Percentiles rank a stretch among this genome's conserved stretches.
phyloP scores from a whole-genome alignment of 37 sponge, comb jelly and placozoan species.

The Spongilla lacustris region DNA sequence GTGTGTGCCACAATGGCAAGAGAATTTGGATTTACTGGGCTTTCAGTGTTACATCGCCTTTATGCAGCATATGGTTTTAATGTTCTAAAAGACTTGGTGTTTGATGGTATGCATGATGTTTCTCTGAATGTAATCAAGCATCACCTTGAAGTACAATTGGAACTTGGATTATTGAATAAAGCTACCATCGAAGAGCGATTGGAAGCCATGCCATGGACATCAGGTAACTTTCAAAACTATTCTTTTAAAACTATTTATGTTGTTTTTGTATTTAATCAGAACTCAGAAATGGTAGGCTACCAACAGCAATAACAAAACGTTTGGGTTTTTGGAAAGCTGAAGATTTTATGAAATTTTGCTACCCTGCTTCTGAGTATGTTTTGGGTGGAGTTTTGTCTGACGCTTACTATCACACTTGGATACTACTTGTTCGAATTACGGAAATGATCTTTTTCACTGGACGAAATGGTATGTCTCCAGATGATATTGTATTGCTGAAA shows the following conservation, averaged over 20 bases:
- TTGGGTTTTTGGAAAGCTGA: slow-evolving; percentile 54
- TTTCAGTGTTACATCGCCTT: slow-evolving; percentile 20
- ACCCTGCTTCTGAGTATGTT: slow-evolving; percentile 50
- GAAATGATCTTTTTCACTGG: slow-evolving; percentile 31
- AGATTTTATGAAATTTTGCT: slow-evolving; percentile 36
- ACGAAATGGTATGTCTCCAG: slow-evolving; percentile 19
- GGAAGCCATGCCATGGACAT: slow-evolving; percentile 22
- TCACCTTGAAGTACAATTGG: not conserved
- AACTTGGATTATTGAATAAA: not conserved
- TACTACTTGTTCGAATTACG: slow-evolving; percentile 28
- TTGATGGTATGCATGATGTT: slow-evolving; percentile 40
- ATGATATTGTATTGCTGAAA: slow-evolving; percentile 9
- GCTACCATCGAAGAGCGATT: slow-evolving; percentile 13
- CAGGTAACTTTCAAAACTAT: slow-evolving; percentile 21
- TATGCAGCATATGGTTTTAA: slow-evolving; percentile 3
- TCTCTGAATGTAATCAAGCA: not conserved
- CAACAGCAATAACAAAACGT: slow-evolving; percentile 20
- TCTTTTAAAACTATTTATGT: not conserved
- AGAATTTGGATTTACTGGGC: slow-evolving; percentile 11
- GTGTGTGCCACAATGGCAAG: slow-evolving; percentile 19
- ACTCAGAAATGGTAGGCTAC: slow-evolving; percentile 44
- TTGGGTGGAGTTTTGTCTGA: slow-evolving; percentile 14
- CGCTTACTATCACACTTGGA: slow-evolving; percentile 20
- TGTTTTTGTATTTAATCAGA: slow-evolving; percentile 9
- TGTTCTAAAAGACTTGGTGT: slow-evolving; percentile 25